These are phyloP conservation scores for Premnoplex brunnescens DNA, from an alignment of 2,797 vertebrate genomes.

Conservation along the genomic window DNA sequence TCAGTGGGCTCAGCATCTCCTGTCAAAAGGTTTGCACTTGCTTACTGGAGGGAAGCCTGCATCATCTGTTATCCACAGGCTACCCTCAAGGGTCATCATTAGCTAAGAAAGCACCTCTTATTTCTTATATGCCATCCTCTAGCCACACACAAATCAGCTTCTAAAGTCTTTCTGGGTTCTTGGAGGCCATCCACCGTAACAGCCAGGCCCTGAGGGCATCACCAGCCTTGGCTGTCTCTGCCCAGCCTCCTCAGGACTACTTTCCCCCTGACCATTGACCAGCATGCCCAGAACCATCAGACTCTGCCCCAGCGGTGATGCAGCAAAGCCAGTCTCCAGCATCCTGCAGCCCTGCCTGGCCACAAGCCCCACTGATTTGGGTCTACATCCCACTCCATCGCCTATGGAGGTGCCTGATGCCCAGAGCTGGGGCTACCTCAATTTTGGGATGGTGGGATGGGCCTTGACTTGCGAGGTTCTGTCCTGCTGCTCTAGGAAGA, in stretches of 20 bases:
- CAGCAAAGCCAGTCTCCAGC: accelerated
- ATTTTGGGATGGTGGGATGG: background rate
- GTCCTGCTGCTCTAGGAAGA: background rate
- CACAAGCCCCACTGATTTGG: background rate
- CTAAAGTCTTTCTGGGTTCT: background rate
- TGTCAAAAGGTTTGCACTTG: slow-evolving; percentile 20
- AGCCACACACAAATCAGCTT: background rate
- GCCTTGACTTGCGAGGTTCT: background rate
- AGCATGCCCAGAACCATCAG: accelerated
- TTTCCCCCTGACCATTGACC: background rate
- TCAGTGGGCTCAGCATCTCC: background rate
- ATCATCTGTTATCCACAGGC: background rate
- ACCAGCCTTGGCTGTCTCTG: background rate
- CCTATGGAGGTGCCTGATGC: background rate
- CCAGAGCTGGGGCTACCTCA: background rate
- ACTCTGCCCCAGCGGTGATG: background rate
- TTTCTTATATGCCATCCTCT: background rate
- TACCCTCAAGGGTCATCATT: background rate
- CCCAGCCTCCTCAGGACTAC: background rate
- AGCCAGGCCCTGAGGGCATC: background rate
- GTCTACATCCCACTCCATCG: background rate
- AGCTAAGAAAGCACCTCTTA: background rate
- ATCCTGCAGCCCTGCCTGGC: too few relatives aligned
- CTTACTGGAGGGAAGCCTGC: background rate
- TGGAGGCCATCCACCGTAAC: background rate